Evolutionary conservation across 2,888 invertebrate species (phyloP).

Genomic region (Acanthoscelides obtectus): DNA sequence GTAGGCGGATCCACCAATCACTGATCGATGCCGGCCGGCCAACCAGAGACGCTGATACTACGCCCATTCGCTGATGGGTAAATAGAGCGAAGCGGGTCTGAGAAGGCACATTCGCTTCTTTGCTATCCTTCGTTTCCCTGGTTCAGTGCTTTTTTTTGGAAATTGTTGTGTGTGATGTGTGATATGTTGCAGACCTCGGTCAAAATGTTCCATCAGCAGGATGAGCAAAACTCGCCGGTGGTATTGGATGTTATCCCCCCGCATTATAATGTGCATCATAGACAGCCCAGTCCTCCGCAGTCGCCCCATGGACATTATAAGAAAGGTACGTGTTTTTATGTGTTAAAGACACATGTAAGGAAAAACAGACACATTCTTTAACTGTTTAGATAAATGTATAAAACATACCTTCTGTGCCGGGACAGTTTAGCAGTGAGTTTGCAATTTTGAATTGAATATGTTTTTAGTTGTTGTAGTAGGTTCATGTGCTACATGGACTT

Average conservation of each 20-base stretch:
- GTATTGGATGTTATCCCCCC: slow-evolving; percentile 58
- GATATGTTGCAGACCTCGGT: slow-evolving; percentile 5
- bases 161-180: slow-evolving; percentile 7
- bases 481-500: too few relatives aligned
- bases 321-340: slow-evolving; percentile 35
- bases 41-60: slow-evolving; percentile 32
- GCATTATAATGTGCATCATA: slow-evolving; percentile 46
- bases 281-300: slow-evolving; percentile 49
- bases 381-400: too few relatives aligned
- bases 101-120: neutral
- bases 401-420: too few relatives aligned
- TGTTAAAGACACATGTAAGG: too few relatives aligned
- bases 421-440: too few relatives aligned
- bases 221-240: slow-evolving; percentile 47
- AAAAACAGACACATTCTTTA: too few relatives aligned
- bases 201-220: slow-evolving; percentile 39
- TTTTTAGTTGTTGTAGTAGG: too few relatives aligned
- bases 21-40: slow-evolving; percentile 39
- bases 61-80: slow-evolving; percentile 22
- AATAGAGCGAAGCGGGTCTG: neutral
- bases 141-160: slow-evolving; percentile 1
- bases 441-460: too few relatives aligned
- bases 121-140: neutral
- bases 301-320: slow-evolving; percentile 47
- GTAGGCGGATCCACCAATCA: slow-evolving; percentile 39